Evolutionary conservation across 1,140 invertebrate genomes (phyloP).

Genomic region (Yoshiicerus persimilis): DNA sequence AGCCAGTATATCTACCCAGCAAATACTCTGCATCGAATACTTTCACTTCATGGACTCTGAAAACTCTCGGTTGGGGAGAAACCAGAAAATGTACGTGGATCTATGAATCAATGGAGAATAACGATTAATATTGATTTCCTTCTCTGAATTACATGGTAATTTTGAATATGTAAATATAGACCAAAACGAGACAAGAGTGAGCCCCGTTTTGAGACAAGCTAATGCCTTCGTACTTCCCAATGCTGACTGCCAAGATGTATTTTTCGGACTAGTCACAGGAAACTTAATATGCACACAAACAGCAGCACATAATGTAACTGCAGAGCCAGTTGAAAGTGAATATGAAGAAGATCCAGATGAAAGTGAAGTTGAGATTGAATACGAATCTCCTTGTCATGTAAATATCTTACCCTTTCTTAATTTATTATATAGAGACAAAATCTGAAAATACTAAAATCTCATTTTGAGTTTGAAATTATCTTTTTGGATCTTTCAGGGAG

Average conservation of each 20-base stretch:
- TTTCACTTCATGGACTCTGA: constrained; percentile 36
- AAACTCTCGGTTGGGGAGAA: constrained; percentile 40
- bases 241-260: constrained; percentile 31
- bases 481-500: constrained; percentile 20
- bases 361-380: background rate
- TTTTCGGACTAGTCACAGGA: constrained; percentile 33
- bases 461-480: background rate
- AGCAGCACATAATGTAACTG: background rate
- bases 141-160: background rate
- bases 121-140: background rate
- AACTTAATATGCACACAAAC: constrained; percentile 37
- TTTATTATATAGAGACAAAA: too few relatives aligned
- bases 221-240: constrained; percentile 34
- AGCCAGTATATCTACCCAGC: constrained; percentile 43
- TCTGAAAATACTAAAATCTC: background rate
- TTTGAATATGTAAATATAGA: background rate
- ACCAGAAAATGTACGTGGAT: constrained; percentile 4
- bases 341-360: background rate
- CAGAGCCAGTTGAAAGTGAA: background rate
- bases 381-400: constrained; percentile 36
- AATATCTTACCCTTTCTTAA: background rate
- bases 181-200: background rate
- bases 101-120: background rate
- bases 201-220: constrained; percentile 33
- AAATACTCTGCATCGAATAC: constrained; percentile 31